Evolutionary conservation across 1,140 invertebrate genomes (phyloP).

Genomic region (Brachionus asplanchnoidis): DNA sequence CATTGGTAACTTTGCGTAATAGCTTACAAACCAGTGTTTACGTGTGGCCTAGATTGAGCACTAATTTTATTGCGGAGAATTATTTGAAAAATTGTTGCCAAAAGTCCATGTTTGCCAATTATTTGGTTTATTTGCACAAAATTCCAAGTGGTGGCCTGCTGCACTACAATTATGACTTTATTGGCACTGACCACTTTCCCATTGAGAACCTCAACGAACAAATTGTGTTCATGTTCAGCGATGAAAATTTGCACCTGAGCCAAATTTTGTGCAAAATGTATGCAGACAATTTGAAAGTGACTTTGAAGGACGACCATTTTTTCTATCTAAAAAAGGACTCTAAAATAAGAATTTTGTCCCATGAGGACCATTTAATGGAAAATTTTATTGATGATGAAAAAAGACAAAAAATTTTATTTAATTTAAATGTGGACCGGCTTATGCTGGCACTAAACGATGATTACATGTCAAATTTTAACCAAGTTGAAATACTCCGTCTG

Average conservation of each 20-base stretch:
- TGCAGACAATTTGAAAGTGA: conserved; percentile 41
- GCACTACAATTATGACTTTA: conserved; percentile 26
- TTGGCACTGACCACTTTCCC: conserved; percentile 35
- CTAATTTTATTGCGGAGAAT: conserved; percentile 31
- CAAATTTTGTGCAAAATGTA: conserved; percentile 33
- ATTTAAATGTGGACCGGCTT: conserved; percentile 44
- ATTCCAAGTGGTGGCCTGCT: neutral
- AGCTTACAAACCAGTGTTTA: neutral
- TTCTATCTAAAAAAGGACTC: neutral
- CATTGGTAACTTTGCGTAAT: neutral
- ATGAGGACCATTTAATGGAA: neutral
- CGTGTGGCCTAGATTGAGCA: conserved; percentile 31
- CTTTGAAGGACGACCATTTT: neutral
- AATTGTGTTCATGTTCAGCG: conserved; percentile 34
- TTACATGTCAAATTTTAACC: conserved; percentile 40
- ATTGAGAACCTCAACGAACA: conserved; percentile 34
- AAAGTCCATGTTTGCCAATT: conserved; percentile 3
- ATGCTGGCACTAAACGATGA: conserved; percentile 49
- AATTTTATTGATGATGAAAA: neutral
- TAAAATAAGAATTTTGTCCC: neutral
- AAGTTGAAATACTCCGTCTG: conserved; percentile 48
- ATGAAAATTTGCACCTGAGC: neutral
- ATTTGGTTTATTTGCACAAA: neutral
- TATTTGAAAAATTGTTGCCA: conserved; percentile 31
- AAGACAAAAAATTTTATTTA: neutral